Evolutionary conservation across 2,113 vertebrate species (phyloP).

Genomic region (Mesoclemmys tuberculata): DNA sequence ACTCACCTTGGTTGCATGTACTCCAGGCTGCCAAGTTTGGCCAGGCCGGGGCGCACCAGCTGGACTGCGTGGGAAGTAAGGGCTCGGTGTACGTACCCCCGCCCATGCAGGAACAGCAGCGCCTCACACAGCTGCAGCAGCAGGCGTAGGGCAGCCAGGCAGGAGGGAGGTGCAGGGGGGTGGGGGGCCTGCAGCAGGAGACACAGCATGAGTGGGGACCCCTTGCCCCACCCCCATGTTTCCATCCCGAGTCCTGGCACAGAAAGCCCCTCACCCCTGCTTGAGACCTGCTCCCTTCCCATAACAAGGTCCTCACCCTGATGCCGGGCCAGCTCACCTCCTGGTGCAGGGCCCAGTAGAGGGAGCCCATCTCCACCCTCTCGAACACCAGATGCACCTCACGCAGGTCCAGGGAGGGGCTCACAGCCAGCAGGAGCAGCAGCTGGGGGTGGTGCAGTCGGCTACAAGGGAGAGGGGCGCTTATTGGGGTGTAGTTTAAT

Average conservation of each 20-base stretch:
- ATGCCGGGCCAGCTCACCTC: neutral
- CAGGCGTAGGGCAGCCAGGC: neutral
- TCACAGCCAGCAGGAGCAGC: constrained; percentile 79
- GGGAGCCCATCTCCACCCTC: constrained; percentile 75
- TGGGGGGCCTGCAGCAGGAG: constrained; percentile 43
- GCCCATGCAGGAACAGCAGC: constrained; percentile 76
- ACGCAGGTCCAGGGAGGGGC: constrained; percentile 53
- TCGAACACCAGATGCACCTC: constrained; percentile 76
- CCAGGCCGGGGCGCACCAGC: constrained; percentile 71
- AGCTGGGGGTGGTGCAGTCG: constrained; percentile 76
- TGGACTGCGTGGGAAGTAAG: constrained; percentile 80
- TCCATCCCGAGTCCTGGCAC: neutral
- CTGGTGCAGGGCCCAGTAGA: constrained; percentile 71
- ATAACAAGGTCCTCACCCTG: neutral
- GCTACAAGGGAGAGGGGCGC: constrained; percentile 37
- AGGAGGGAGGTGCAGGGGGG: neutral
- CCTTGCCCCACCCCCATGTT: neutral
- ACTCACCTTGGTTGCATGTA: constrained; percentile 63
- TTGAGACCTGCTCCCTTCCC: too few species aligned
- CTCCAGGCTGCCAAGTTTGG: constrained; percentile 77
- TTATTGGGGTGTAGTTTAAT: neutral
- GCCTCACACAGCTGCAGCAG: constrained; percentile 80
- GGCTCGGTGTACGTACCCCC: constrained; percentile 62
- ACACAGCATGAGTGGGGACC: neutral
- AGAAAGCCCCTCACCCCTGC: neutral